Percentiles rank a stretch among this genome's conserved stretches.
These are phyloP conservation scores for Acomys russatus DNA, from an alignment of 2,797 vertebrate genomes.

Conservation along the genomic window DNA sequence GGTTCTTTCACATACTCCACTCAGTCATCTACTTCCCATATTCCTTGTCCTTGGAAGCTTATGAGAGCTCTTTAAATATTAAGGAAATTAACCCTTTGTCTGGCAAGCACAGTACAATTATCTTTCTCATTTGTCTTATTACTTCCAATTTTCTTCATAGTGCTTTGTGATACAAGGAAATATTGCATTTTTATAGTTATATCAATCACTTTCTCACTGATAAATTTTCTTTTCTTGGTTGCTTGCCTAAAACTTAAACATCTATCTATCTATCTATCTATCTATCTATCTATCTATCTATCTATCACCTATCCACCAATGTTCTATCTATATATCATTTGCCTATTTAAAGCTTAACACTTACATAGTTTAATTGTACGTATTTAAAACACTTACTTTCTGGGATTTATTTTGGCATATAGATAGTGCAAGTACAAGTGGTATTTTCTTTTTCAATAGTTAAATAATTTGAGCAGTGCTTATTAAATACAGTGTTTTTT, in stretches of 20 bases:
- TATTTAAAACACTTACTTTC: conserved; percentile 38
- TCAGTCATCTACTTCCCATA: conserved; percentile 29
- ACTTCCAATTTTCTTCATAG: conserved; percentile 71
- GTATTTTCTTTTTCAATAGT: neutral
- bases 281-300: neutral
- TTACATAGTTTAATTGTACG: conserved; percentile 30
- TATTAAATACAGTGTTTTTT: conserved; percentile 51
- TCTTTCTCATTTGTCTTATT: conserved; percentile 76
- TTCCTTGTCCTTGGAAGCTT: conserved; percentile 43
- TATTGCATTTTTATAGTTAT: conserved; percentile 69
- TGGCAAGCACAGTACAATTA: conserved; percentile 54
- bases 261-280: neutral
- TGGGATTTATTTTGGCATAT: conserved; percentile 59
- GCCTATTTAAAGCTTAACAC: conserved; percentile 24
- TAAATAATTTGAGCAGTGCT: conserved; percentile 39
- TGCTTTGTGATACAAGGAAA: conserved; percentile 74
- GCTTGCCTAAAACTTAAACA: conserved; percentile 51
- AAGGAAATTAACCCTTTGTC: conserved; percentile 76
- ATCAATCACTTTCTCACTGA: conserved; percentile 70
- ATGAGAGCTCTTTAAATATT: conserved; percentile 64
- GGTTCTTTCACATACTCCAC: conserved; percentile 5
- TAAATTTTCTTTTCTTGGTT: conserved; percentile 53
- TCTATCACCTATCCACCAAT: neutral
- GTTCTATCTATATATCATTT: neutral
- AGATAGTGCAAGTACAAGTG: neutral